These are phyloP conservation scores for Atherinosoma microstoma DNA, from an alignment of 2,797 vertebrate species.

Conservation along the genomic window DNA sequence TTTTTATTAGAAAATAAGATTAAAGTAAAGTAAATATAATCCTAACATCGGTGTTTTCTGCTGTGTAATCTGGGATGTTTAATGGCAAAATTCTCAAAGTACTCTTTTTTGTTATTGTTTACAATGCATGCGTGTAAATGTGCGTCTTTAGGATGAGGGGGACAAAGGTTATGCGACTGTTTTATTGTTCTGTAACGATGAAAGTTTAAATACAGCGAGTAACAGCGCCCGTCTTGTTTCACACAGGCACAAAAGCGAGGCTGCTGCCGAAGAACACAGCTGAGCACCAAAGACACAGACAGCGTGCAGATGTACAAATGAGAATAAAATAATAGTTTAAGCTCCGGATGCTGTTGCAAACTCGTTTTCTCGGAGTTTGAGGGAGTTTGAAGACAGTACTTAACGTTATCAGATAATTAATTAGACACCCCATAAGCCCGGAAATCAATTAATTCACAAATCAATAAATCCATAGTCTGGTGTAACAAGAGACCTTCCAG, in stretches of 20 bases:
- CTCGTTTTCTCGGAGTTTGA: constrained; percentile 67
- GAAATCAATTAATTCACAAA: constrained; percentile 82
- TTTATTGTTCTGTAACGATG: constrained; percentile 10
- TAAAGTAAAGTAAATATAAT: constrained; percentile 12
- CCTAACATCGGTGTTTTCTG: constrained; percentile 4
- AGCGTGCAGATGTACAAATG: constrained; percentile 60
- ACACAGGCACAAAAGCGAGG: constrained; percentile 74
- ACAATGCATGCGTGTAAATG: background rate
- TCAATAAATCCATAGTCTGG: constrained; percentile 84
- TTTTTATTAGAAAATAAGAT: background rate
- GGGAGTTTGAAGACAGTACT: constrained; percentile 78
- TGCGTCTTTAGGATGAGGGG: background rate
- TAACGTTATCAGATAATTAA: constrained; percentile 84
- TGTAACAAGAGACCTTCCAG: constrained; percentile 74
- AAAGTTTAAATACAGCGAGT: constrained; percentile 55
- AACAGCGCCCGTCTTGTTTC: constrained; percentile 68
- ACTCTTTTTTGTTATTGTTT: constrained; percentile 11
- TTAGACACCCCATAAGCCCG: constrained; percentile 75
- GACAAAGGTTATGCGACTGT: background rate
- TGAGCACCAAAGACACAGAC: constrained; percentile 58
- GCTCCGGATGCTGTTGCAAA: constrained; percentile 43
- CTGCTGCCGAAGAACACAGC: constrained; percentile 54
- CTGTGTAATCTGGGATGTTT: background rate
- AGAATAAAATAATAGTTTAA: constrained; percentile 39
- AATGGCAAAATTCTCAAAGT: background rate